Percentiles rank a stretch among this genome's conserved stretches.
These are phyloP conservation scores for Drosophila subsilvestris DNA, from an alignment of 2,888 invertebrate species.

Conservation along the genomic window DNA sequence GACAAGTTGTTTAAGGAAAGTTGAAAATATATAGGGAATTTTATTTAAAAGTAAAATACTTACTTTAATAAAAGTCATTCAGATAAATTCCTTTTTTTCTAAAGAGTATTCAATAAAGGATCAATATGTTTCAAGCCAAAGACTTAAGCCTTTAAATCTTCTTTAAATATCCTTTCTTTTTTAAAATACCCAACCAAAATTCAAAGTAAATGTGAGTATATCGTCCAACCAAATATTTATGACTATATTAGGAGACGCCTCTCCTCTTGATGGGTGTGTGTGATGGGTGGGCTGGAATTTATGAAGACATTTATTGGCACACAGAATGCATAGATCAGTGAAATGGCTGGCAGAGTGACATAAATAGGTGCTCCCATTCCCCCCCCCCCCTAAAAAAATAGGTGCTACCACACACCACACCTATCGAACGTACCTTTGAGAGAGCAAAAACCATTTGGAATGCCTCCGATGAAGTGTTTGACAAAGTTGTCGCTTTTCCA, in stretches of 20 bases:
- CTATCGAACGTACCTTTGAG: not conserved
- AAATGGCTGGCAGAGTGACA: conserved; percentile 65
- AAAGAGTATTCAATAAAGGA: too few relatives aligned
- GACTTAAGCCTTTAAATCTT: not conserved
- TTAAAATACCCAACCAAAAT: not conserved
- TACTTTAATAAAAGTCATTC: too few relatives aligned
- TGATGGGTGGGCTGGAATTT: conserved; percentile 64
- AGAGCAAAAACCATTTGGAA: conserved; percentile 46
- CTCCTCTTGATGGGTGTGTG: conserved; percentile 31
- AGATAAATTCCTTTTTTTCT: too few relatives aligned
- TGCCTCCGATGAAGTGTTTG: conserved; percentile 76
- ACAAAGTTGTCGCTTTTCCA: conserved; percentile 67
- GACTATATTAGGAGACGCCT: conserved; percentile 51
- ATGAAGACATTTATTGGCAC: conserved; percentile 82
- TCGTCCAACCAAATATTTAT: conserved; percentile 65
- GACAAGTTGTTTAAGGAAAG: not conserved
- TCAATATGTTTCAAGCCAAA: not conserved
- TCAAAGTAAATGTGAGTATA: conserved; percentile 49
- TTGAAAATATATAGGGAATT: not conserved
- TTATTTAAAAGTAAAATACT: too few relatives aligned
- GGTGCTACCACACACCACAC: conserved; percentile 16
- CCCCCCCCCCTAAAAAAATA: conserved; percentile 16
- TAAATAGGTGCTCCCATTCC: conserved; percentile 50
- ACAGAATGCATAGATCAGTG: conserved; percentile 71
- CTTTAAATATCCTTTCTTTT: not conserved